Conservation (phyloP, 2,113 vertebrate genomes). For the Amblyopsis rosae region DNA sequence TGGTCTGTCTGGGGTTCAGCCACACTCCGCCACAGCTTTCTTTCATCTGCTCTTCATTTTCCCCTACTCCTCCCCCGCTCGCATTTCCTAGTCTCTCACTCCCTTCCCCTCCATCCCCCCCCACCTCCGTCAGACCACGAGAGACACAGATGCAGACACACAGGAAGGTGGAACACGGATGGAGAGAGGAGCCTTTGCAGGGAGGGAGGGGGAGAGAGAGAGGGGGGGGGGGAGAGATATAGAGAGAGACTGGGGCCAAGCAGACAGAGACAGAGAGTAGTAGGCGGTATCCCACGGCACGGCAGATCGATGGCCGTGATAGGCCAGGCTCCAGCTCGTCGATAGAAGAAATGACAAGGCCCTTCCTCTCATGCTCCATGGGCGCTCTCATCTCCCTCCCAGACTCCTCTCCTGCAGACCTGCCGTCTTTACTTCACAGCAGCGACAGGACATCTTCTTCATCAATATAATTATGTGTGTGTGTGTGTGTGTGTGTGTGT, state of each 20-base stretch:
- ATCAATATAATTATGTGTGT: background rate
- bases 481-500: conserved; percentile 2
- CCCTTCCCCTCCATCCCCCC: conserved; percentile 1
- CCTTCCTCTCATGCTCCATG: conserved; percentile 32
- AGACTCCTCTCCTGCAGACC: conserved; percentile 28
- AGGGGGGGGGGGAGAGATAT: background rate
- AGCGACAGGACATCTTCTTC: conserved; percentile 12
- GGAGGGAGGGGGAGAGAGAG: background rate
- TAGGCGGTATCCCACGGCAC: background rate
- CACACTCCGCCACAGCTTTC: conserved; percentile 7
- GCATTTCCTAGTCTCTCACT: background rate
- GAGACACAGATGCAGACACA: conserved; percentile 4
- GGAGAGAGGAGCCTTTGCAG: background rate
- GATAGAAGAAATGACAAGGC: conserved; percentile 69
- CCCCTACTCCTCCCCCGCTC: conserved; percentile 2
- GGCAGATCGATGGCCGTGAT: conserved; percentile 63
- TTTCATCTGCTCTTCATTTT: conserved; percentile 26
- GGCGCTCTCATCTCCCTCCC: conserved; percentile 46
- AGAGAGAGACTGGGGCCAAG: background rate
- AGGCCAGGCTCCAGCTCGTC: conserved; percentile 49
- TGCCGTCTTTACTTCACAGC: conserved; percentile 59
- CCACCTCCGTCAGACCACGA: conserved; percentile 46
- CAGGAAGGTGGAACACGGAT: background rate
- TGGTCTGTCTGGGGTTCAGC: conserved; percentile 20
- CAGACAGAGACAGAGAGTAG: background rate